Evolutionary conservation across 2,888 invertebrate species (phyloP).

Genomic region (Melanotus villosus): DNA sequence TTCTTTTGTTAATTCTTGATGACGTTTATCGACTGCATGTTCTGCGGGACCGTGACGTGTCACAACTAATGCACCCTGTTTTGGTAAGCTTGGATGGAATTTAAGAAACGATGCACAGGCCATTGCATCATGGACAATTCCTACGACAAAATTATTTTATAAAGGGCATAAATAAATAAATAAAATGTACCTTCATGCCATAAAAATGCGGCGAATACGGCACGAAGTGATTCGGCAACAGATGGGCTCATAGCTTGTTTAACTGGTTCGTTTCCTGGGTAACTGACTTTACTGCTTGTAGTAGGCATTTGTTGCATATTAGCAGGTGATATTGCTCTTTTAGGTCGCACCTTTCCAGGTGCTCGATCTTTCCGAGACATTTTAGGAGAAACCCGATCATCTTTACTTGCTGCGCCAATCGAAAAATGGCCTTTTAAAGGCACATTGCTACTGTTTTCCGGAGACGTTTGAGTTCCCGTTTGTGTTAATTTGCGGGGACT

Average conservation of each 20-base stretch:
- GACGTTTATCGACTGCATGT: conserved; percentile 65
- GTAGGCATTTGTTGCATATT: conserved; percentile 65
- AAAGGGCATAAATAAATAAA: neutral
- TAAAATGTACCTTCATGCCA: conserved; percentile 88
- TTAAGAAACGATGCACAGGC: conserved; percentile 97
- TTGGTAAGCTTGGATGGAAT: conserved; percentile 90
- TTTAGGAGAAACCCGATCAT: conserved; percentile 73
- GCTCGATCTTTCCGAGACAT: conserved; percentile 71
- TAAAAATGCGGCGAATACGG: conserved; percentile 95
- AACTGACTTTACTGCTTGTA: conserved; percentile 63
- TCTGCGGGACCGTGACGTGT: conserved; percentile 72
- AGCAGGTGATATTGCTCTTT: conserved; percentile 67
- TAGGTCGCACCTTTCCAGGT: conserved; percentile 69
- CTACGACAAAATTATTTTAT: conserved; percentile 60
- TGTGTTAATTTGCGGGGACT: conserved; percentile 71
- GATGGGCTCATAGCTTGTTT: conserved; percentile 93
- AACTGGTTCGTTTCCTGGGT: conserved; percentile 71
- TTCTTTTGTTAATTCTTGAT: conserved; percentile 71
- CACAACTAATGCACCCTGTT: conserved; percentile 83
- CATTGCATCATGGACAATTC: conserved; percentile 97
- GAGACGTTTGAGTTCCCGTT: conserved; percentile 81
- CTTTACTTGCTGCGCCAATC: conserved; percentile 72
- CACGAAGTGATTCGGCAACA: conserved; percentile 92
- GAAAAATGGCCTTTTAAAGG: conserved; percentile 72
- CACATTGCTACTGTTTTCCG: conserved; percentile 69